Base-by-base conservation (phyloP, 1,140 invertebrate genomes). In the Pseudomyrmex flavicornis region DNA sequence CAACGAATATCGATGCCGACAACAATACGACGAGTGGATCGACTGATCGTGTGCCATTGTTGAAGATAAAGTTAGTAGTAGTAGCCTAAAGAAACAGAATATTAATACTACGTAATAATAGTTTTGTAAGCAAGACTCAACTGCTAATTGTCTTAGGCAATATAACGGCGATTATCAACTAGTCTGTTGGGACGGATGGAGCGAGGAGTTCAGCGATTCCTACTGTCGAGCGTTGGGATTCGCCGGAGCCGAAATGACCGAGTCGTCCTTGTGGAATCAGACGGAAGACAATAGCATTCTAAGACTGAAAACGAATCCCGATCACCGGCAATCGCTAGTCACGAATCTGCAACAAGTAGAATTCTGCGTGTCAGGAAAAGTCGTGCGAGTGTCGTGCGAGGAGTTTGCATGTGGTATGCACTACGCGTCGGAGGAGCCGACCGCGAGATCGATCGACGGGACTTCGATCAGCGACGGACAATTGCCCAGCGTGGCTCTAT, bases 151-250 rank as follows among this genome's bases (percentile, higher is more conserved):
- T 0, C 35, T 35, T 35, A 95, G 92, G 56, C 90, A 89, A 90
- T 89, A 88, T 22, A 93, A 94, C 50, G 93, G 91, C 72, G 92
- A 95, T 20, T 93, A 93, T 89, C 89, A 85, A 35, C 90, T 94
- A 5, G 93, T 96, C 13, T 96, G 95, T 82, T 92, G 93, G 13
- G 94, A 95, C 52, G 91, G 92, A 26, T 96, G 96, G 96, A 94
- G 94, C 59, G 90, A 93, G 17, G 93, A 94, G 15, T 94, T 95
- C 85, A 95, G 95, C 58, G 93, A 96, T 82, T 87, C 93, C 46
- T 94, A 95, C 10, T 96, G 96, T 85, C 93, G 93, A 85, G 90
- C 91, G 54, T 88, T 96, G 82, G 96, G 96, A 35, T 96, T 95
- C 82, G 91, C 93, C 10, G 93, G 92, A 13, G 91, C 95, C 2